These are phyloP conservation scores for Brachionus calyciflorus DNA, from an alignment of 1,140 invertebrate genomes.

Conservation along the genomic window DNA sequence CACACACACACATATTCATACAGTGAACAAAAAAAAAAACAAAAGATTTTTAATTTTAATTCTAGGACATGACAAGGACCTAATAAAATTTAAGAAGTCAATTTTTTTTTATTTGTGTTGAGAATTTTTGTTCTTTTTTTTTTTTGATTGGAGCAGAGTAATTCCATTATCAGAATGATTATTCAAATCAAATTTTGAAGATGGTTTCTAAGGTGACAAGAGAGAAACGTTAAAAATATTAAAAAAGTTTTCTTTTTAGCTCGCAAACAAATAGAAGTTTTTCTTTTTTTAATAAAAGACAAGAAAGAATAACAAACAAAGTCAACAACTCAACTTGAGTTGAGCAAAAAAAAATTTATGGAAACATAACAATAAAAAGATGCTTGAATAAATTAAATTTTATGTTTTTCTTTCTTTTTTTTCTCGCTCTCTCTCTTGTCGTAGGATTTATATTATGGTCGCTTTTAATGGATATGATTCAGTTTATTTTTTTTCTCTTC, in stretches of 20 bases:
- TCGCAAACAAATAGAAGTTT: conserved; percentile 40
- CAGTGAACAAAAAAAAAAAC: no score
- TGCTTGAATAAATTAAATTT: conserved; percentile 41
- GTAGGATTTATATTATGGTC: conserved; percentile 16
- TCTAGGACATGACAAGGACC: conserved; percentile 6
- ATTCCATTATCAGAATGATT: conserved; percentile 42
- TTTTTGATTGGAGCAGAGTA: no score
- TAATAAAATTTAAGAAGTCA: no score
- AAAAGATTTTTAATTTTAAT: not conserved
- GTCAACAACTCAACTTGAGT: conserved; percentile 28
- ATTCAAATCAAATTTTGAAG: conserved; percentile 33
- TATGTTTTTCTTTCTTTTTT: conserved; percentile 15
- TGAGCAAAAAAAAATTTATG: not conserved
- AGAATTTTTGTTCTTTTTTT: no score
- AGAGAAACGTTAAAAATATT: not conserved
- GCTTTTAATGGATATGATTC: conserved; percentile 43
- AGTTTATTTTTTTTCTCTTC: no score
- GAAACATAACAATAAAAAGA: conserved; percentile 32
- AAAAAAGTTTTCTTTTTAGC: not conserved
- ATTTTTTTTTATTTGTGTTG: no score
- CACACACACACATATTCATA: no score
- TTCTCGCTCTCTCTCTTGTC: no score
- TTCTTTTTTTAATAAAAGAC: conserved; percentile 46
- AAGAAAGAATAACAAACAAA: conserved; percentile 46
- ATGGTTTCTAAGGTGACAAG: conserved; percentile 45